Conservation (phyloP, 2,888 invertebrate genomes). For the Microchrysa polita region DNA sequence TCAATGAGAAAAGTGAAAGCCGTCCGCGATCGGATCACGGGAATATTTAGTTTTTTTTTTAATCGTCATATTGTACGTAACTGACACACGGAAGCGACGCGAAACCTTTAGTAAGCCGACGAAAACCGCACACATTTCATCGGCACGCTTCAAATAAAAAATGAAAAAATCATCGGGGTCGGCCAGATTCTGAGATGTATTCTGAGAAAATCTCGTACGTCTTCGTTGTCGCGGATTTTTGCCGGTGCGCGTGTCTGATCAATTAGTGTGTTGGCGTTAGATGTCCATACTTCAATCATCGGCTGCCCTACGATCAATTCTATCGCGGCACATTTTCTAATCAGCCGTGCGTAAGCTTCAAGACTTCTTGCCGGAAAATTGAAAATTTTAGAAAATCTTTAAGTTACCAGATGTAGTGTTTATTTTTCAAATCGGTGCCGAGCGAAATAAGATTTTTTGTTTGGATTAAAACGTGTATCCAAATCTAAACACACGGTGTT, state of each 20-base stretch:
- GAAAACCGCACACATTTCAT: too few species aligned
- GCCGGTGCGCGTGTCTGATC: slow-evolving; percentile 21
- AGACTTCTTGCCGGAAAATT: too few species aligned
- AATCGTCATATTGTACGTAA: neutral
- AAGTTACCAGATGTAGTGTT: neutral
- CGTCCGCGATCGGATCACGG: too few species aligned
- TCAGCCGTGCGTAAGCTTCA: neutral
- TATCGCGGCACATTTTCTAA: neutral
- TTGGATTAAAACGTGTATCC: too few species aligned
- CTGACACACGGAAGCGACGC: too few species aligned
- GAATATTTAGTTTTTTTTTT: neutral
- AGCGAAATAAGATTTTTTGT: too few species aligned
- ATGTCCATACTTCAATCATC: slow-evolving; percentile 19
- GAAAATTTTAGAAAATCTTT: neutral
- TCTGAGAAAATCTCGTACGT: slow-evolving; percentile 5
- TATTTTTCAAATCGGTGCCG: too few species aligned
- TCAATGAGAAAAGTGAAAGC: too few species aligned
- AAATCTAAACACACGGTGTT: too few species aligned
- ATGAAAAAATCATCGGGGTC: too few species aligned
- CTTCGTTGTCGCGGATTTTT: neutral
- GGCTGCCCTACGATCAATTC: neutral
- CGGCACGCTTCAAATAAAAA: too few species aligned
- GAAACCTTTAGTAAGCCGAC: too few species aligned
- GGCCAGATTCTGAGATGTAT: neutral
- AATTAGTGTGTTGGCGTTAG: slow-evolving; percentile 44